Evolutionary conservation across 2,888 invertebrate genomes (phyloP).

Genomic region (Stenurella melanura): DNA sequence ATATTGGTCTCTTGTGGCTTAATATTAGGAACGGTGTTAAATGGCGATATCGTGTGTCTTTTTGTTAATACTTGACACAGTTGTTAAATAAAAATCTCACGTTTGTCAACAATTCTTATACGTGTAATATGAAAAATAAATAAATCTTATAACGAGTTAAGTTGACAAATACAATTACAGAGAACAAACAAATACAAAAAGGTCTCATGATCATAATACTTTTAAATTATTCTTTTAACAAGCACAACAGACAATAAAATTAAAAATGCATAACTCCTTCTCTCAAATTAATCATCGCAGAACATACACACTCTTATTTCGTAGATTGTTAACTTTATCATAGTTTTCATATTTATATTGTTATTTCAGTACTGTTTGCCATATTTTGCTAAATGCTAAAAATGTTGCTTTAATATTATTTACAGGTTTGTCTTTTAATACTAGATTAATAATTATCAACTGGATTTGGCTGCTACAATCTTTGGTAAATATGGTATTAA

Average conservation of each 20-base stretch:
- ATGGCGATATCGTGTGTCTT: constrained; percentile 42
- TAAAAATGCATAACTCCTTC: constrained; percentile 35
- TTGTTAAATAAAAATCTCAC: constrained; percentile 42
- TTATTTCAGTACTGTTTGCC: constrained; percentile 32
- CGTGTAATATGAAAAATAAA: constrained; percentile 32
- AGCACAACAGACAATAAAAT: constrained; percentile 33
- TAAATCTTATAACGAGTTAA: constrained; percentile 38
- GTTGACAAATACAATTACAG: constrained; percentile 43
- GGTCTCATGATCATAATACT: constrained; percentile 25
- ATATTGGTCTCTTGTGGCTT: constrained; percentile 39
- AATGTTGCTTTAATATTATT: constrained; percentile 19
- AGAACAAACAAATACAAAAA: constrained; percentile 27
- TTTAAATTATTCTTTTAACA: constrained; percentile 28
- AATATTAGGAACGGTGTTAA: constrained; percentile 39
- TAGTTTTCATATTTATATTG: constrained; percentile 15
- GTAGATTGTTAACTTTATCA: constrained; percentile 53
- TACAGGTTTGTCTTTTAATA: constrained; percentile 21
- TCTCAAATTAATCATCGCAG: constrained; percentile 46
- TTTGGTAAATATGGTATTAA: constrained; percentile 32
- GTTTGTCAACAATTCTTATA: constrained; percentile 36
- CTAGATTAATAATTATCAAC: constrained; percentile 18
- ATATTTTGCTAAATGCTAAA: constrained; percentile 23
- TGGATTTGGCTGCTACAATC: constrained; percentile 17
- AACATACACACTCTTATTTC: constrained; percentile 51
- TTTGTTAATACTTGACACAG: constrained; percentile 47